Base-by-base conservation (phyloP, 2,888 invertebrate species). In the Cepaea hortensis region DNA sequence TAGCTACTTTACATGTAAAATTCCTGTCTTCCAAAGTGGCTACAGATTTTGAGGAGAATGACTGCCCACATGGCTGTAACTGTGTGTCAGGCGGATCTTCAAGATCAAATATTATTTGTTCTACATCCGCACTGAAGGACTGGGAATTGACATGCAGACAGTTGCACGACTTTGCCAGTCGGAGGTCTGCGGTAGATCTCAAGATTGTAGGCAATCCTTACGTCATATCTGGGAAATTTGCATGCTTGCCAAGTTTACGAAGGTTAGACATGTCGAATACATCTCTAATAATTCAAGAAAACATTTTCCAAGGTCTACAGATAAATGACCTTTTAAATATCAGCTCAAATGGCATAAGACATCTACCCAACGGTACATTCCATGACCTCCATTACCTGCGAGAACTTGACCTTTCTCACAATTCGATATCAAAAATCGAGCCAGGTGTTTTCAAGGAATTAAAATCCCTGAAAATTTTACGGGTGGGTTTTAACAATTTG, bases 401-500 rank as follows among this genome's bases (percentile, higher is more conserved):
- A 13, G 87, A 79, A 23, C 80, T 91, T n/a, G 90, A 90, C 84
- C 81, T 91, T 5, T 89, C 90, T 15, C 76, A 77, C 23, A 91
- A 91, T 86, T 80, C 75, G 0, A 85, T 91, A 15, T 68, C 81
- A 9, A 77, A 35, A 62, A 81, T 90, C n/a, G 75, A 86, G 9
- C 70, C 68, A 65, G 20, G 79, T 35, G 73, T 85, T 0, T 88
- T 90, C n/a, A 55, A 73, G 20, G 87, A 86, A 55, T 84, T 90
- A 13, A 65, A n/a, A 1, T 46, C 86, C 35, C 85, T 91, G 3
- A 76, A 48, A 75, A 75, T 35, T 13, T 85, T 91, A 79, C 88
- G 88, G 79, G 85, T 91, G 7, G 88, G 90, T 84, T 76, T 89
- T 61, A 92, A 92, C 79, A 84, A 86, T n/a, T 83, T 92, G 15